Percentiles rank a stretch among this genome's conserved stretches.
These are phyloP conservation scores for Caenorhabditis inopinata DNA, from an alignment of 1,140 invertebrate genomes.

Conservation along the genomic window DNA sequence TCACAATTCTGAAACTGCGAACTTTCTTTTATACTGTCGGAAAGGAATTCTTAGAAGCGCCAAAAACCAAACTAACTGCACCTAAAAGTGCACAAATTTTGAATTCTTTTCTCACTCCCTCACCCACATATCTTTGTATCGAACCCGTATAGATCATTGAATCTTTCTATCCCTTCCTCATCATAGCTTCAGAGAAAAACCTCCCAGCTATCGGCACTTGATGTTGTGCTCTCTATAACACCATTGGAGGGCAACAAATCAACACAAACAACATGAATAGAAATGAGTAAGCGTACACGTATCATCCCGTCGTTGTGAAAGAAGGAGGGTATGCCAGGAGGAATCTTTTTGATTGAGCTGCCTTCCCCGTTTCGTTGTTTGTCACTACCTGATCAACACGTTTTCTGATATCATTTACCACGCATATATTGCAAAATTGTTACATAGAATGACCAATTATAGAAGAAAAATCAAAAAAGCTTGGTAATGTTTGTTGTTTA, in stretches of 20 bases:
- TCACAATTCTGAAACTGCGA: too few species aligned
- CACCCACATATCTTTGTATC: not conserved
- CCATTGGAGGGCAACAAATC: slow-evolving; percentile 23
- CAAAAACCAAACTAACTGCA: too few species aligned
- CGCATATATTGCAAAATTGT: too few species aligned
- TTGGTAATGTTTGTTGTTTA: too few species aligned
- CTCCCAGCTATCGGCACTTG: not conserved
- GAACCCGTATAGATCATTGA: slow-evolving; percentile 22
- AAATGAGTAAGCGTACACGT: not conserved
- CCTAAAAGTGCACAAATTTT: not conserved
- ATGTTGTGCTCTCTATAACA: not conserved
- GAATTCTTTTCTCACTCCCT: not conserved
- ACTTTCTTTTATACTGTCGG: too few species aligned
- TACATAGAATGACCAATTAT: too few species aligned
- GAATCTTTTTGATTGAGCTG: too few species aligned
- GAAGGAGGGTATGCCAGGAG: not conserved
- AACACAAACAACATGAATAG: not conserved
- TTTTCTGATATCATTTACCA: not conserved
- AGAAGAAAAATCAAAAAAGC: too few species aligned
- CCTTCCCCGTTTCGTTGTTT: not conserved
- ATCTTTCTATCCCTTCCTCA: not conserved
- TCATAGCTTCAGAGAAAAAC: not conserved
- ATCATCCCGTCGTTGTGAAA: not conserved
- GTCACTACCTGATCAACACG: slow-evolving; percentile 19
- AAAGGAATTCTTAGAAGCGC: too few species aligned